Conservation (phyloP, 2,797 vertebrate species). For the Bucorvus abyssinicus region DNA sequence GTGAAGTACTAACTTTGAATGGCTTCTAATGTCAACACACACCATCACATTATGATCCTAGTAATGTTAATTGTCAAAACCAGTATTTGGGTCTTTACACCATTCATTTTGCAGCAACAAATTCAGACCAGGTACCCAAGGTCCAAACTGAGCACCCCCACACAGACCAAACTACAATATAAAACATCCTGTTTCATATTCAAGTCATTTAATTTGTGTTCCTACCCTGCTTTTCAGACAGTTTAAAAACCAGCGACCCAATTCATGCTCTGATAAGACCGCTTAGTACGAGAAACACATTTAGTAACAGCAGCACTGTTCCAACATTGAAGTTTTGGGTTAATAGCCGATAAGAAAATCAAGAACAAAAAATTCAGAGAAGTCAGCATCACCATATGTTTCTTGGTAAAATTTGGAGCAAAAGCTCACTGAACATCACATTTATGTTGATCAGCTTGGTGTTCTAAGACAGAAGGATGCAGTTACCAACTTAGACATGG, state of each 20-base stretch:
- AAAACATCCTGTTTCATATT: background rate
- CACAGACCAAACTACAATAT: slow-evolving; percentile 1
- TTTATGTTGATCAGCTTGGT: background rate
- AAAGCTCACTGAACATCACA: background rate
- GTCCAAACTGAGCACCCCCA: background rate
- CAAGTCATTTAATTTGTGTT: slow-evolving; percentile 28
- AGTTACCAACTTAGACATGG: background rate
- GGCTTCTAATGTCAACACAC: background rate
- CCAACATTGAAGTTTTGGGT: background rate
- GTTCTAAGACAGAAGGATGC: background rate
- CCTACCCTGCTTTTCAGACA: slow-evolving; percentile 22
- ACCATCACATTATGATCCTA: background rate
- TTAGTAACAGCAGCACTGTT: background rate
- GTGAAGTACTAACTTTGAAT: background rate
- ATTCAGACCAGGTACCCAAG: background rate
- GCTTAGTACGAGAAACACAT: background rate
- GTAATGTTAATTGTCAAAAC: background rate
- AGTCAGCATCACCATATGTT: background rate
- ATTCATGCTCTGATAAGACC: background rate
- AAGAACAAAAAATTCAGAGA: background rate
- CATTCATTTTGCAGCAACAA: background rate
- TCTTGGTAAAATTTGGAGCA: background rate
- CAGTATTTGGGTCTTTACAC: background rate
- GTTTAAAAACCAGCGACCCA: background rate
- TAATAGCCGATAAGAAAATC: background rate